phyloP scores from a whole-genome alignment of 1,140 invertebrate species.

The Caenorhabditis elegans region DNA sequence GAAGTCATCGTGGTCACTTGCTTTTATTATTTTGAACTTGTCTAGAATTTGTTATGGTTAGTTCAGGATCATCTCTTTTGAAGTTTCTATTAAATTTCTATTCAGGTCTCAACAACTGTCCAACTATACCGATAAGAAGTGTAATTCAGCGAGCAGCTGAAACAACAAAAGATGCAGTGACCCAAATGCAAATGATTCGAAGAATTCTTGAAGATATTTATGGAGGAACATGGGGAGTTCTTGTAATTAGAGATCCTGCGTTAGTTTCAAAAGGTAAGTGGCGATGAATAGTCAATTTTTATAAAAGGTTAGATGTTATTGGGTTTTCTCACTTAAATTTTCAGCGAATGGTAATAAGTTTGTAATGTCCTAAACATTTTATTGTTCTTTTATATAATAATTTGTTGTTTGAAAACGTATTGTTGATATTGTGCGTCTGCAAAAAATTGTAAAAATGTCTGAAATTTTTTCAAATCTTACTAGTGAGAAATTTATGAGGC shows the following conservation, averaged over 20 bases:
- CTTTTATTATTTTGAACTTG: not conserved
- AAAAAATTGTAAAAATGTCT: too few relatives aligned
- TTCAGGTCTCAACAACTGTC: constrained; percentile 46
- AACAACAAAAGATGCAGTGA: constrained; percentile 47
- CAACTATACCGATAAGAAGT: constrained; percentile 39
- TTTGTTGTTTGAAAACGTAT: too few relatives aligned
- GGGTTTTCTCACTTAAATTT: too few relatives aligned
- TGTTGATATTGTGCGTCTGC: too few relatives aligned
- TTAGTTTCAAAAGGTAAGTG: constrained; percentile 55
- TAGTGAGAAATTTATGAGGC: too few relatives aligned
- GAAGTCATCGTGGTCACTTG: not conserved
- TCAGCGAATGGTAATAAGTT: too few relatives aligned
- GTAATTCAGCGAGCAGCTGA: constrained; percentile 51
- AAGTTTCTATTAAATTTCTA: not conserved
- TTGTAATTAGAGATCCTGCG: constrained; percentile 55
- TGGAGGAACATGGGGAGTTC: constrained; percentile 63
- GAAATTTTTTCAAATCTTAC: too few relatives aligned
- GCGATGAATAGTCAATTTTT: too few relatives aligned
- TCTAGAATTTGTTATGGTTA: not conserved
- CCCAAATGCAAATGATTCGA: constrained; percentile 61
- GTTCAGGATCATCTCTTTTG: too few relatives aligned
- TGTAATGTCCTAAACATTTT: too few relatives aligned
- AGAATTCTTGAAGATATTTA: constrained; percentile 65
- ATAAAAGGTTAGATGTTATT: too few relatives aligned
- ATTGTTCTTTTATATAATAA: too few relatives aligned